A percentile compares a stretch with the other conserved stretches of the same genome.
phyloP scores from a whole-genome alignment of 2,113 vertebrate species.

The Miniopterus natalensis region DNA sequence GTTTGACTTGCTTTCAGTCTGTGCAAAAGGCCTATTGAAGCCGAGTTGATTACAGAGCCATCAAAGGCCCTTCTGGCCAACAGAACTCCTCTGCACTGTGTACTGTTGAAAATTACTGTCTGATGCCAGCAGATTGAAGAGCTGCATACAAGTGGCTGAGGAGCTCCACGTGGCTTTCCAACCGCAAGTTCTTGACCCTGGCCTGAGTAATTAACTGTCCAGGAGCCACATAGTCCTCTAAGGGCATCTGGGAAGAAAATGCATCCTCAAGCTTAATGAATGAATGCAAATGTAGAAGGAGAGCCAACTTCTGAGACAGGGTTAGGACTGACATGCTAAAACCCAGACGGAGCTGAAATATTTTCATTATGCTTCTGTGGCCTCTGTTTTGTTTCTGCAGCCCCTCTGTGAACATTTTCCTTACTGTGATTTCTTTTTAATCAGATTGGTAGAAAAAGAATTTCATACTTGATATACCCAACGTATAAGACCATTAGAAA shows the following conservation, averaged over 20 bases:
- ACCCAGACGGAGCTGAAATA: background rate
- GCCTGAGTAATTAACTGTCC: constrained; percentile 78
- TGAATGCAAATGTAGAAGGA: background rate
- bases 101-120: constrained; percentile 78
- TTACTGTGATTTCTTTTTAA: constrained; percentile 61
- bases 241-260: constrained; percentile 67
- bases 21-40: constrained; percentile 71
- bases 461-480: constrained; percentile 41
- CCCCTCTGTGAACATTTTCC: background rate
- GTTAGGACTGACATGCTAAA: background rate
- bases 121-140: constrained; percentile 81
- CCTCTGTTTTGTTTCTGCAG: background rate
- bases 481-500: constrained; percentile 29
- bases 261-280: constrained; percentile 61
- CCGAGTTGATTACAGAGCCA: constrained; percentile 75
- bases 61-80: constrained; percentile 75
- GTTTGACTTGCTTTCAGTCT: constrained; percentile 75
- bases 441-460: constrained; percentile 6
- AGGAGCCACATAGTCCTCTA: constrained; percentile 50
- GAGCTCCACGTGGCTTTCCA: constrained; percentile 76
- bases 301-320: constrained; percentile 41
- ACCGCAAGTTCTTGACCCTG: constrained; percentile 74
- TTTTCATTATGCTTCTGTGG: background rate
- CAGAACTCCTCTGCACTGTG: constrained; percentile 67
- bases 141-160: constrained; percentile 75